These are phyloP conservation scores for Magallana angulata DNA, from an alignment of 1,140 invertebrate species.

Conservation along the genomic window DNA sequence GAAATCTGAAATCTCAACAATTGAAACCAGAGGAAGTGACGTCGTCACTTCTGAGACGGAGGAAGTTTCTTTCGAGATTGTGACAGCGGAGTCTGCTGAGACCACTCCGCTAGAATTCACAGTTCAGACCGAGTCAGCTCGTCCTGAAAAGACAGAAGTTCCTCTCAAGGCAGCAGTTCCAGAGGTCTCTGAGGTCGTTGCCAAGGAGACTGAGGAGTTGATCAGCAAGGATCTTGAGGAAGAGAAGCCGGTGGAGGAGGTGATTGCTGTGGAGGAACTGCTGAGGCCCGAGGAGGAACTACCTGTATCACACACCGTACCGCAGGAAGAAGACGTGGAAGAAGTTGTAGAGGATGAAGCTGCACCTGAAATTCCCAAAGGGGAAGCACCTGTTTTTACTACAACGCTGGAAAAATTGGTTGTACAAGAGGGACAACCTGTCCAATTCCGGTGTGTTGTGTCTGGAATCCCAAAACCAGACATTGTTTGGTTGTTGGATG, in stretches of 20 bases:
- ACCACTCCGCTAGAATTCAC: conserved; percentile 68
- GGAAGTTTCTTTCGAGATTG: conserved; percentile 73
- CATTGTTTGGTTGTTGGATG: conserved; percentile 80
- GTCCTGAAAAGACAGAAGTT: conserved; percentile 68
- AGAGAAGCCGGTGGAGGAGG: conserved; percentile 52
- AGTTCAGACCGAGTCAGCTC: conserved; percentile 63
- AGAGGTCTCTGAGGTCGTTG: conserved; percentile 70
- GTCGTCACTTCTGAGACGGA: conserved; percentile 68
- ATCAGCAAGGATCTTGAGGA: conserved; percentile 47
- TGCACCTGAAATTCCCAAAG: conserved; percentile 57
- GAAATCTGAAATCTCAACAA: conserved; percentile 64
- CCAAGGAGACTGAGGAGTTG: conserved; percentile 61
- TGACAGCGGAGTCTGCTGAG: conserved; percentile 64
- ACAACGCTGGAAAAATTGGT: conserved; percentile 68
- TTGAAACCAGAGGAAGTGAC: conserved; percentile 68
- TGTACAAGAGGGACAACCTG: conserved; percentile 69
- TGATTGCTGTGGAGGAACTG: conserved; percentile 57
- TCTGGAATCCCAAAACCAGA: conserved; percentile 88
- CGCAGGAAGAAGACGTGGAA: conserved; percentile 51
- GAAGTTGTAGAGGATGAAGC: conserved; percentile 53
- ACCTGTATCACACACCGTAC: conserved; percentile 61
- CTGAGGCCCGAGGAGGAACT: conserved; percentile 65
- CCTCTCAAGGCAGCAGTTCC: conserved; percentile 66
- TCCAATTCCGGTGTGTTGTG: conserved; percentile 86
- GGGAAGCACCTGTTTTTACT: conserved; percentile 71